phyloP scores from a whole-genome alignment of 2,113 vertebrate genomes.

The Epinephelus cyanopodus region DNA sequence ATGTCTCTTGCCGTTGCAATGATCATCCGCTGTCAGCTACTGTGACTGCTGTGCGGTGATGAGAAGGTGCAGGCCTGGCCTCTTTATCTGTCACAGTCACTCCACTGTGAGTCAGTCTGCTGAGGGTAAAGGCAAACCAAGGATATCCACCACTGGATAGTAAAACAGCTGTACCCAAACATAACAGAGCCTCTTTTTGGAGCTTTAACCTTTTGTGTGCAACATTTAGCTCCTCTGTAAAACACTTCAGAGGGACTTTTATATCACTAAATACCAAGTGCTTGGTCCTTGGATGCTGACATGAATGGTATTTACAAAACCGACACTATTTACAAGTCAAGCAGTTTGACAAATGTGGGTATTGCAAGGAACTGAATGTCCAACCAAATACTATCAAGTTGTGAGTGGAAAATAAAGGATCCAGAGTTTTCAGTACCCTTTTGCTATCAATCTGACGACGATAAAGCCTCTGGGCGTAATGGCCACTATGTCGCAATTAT shows the following conservation, averaged over 20 bases:
- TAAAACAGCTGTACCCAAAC: not conserved
- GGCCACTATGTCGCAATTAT: too few species aligned
- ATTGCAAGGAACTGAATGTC: not conserved
- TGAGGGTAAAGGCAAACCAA: slow-evolving; percentile 56
- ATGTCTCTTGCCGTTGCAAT: not conserved
- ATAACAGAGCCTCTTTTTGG: not conserved
- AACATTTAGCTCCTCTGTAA: not conserved
- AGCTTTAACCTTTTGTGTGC: not conserved
- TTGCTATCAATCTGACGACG: too few species aligned
- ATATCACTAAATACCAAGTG: not conserved
- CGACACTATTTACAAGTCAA: too few species aligned
- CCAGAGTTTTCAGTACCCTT: too few species aligned
- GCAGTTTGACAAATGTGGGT: not conserved
- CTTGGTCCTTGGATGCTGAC: not conserved
- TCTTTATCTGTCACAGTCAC: slow-evolving; percentile 42
- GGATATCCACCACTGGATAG: slow-evolving; percentile 14
- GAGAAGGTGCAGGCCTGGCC: slow-evolving; percentile 29
- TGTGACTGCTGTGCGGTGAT: not conserved
- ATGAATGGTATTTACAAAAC: too few species aligned
- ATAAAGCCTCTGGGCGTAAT: too few species aligned
- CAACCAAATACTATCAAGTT: not conserved
- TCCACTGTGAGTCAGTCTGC: slow-evolving; percentile 48
- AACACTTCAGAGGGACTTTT: not conserved
- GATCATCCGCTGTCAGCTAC: slow-evolving; percentile 16
- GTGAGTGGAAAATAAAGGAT: too few species aligned